Evolutionary conservation across 2,797 vertebrate species (phyloP).

Genomic region (Platyrinchus mystaceus): DNA sequence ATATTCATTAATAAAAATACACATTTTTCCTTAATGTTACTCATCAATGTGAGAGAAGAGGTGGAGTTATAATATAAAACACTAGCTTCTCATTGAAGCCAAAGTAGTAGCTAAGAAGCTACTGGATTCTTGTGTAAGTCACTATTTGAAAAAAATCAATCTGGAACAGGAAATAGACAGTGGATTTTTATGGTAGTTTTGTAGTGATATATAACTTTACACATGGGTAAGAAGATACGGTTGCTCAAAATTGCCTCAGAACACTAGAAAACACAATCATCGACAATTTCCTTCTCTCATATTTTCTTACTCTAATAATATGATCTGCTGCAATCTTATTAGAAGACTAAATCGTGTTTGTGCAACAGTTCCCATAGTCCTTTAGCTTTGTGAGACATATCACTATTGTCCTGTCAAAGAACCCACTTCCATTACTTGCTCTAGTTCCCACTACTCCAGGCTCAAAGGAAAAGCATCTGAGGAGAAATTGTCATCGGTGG

Average conservation of each 20-base stretch:
- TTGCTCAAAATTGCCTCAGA: neutral
- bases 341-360: neutral
- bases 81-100: neutral
- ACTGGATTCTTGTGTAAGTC: neutral
- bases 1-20: neutral
- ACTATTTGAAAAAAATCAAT: neutral
- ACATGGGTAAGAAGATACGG: fast-evolving
- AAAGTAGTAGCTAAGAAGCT: neutral
- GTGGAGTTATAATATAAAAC: neutral
- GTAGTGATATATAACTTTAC: neutral
- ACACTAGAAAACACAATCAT: neutral
- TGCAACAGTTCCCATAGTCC: neutral
- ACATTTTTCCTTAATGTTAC: neutral
- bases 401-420: neutral
- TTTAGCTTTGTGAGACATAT: neutral
- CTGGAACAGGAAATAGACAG: neutral
- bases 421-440: neutral
- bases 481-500: neutral
- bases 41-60: neutral
- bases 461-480: neutral
- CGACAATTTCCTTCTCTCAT: neutral
- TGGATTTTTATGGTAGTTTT: neutral
- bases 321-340: neutral
- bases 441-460: neutral
- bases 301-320: neutral